Evolutionary conservation across 1,140 invertebrate genomes (phyloP), one percentile per base, ranked within the genome.

Genomic region (Halotydeus destructor): DNA sequence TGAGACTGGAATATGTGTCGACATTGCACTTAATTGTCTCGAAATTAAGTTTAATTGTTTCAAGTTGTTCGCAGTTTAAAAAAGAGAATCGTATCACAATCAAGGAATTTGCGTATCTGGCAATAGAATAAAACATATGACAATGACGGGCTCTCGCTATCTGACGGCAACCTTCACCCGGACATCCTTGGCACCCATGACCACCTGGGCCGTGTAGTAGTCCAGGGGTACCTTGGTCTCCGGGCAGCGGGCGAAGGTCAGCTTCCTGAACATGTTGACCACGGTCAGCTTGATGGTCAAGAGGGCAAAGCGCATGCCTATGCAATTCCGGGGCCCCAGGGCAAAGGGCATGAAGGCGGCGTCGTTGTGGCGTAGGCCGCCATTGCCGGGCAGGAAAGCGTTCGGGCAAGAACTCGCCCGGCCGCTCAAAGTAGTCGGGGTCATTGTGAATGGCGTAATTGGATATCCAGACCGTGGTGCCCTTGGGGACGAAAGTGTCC

Each of bases 361-460:
- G 9, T 28, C 21, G 28, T 27, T 40, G 22, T 22, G 22, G 42
- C 34, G 2, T n/a, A n/a, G n/a, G n/a, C 33, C 14, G 11, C n/a
- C n/a, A 46, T 37, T 36, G 45, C 49, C 54, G 9, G 47, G 45
- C 18, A 46, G 22, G 18, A 38, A 46, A 73, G 51, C 71, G 53
- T 43, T 72, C 69, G 0, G 73, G 73, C 50, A 68, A 60, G 49
- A 74, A 75, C 48, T 56, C 58, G 2, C 67, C 52, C 18, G 73
- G 71, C 35, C 74, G 53, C 0, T 65, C 60, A 58, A 62, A 75
- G 49, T 64, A 58, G 2, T 64, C 50, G 1, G 64, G 59, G 58
- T 72, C 67, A 11, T 63, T 60, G 42, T 79, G 76, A 28, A 79
- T 58, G 1, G 66, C 67, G 25, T 69, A 58, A 2, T 68, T 57